Evolutionary conservation across 2,797 vertebrate species (phyloP), one percentile per base, ranked within the genome.

Genomic region (Sebastes goodei): DNA sequence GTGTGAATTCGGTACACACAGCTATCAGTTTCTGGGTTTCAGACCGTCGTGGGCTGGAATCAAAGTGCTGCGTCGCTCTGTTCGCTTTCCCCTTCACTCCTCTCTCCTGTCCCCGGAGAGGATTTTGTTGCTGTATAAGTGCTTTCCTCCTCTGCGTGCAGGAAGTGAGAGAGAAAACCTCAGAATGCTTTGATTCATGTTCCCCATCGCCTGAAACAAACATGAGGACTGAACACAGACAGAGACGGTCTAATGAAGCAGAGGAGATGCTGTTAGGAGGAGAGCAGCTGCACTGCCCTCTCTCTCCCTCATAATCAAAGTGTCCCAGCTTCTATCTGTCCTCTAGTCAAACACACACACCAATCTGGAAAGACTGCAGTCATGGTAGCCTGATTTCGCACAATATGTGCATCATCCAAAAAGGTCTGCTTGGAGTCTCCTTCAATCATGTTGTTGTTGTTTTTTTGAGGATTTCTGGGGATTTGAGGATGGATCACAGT

Each of bases 41-140:
- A 82, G 81, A 82, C 68, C 76, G 14, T 69, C 20, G 33, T 77
- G 75, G 83, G 74, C 49, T 64, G 62, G 81, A 85, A 87, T 93
- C 86, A 91, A 90, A 92, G 86, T 90, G 89, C 88, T 89, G 83
- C 14, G 74, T 87, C 15, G 81, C 89, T 79, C 62, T 63, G 84
- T 88, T 89, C 71, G 38, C 65, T 53, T 78, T 63, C 82, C 81
- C 82, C 80, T 75, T 88, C 81, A 53, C 82, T 83, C 85, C 65
- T 74, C 75, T 83, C 33, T 55, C 46, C 52, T 27, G 71, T 88
- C 86, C 87, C 92, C 14, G 33, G 86, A 86, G 93, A 92, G 91
- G 91, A 88, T 93, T 91, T 90, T 87, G 92, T 93, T 94, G 93
- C 93, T 84, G 79, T 85, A 75, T 91, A 91, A 93, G 91, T 91